phyloP scores from a whole-genome alignment of 1,140 invertebrate genomes.

The Hyphantria cunea region DNA sequence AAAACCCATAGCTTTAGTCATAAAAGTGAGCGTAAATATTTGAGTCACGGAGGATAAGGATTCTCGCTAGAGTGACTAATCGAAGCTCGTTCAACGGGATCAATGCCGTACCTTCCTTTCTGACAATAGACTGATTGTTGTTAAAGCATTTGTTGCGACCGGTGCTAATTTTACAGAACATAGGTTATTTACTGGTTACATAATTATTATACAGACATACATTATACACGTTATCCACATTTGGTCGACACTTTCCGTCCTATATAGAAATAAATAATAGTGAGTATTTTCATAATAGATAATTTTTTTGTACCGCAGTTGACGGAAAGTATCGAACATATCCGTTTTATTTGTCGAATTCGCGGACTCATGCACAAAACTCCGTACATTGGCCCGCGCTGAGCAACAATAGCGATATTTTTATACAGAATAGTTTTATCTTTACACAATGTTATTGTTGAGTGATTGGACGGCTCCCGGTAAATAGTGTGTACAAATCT shows the following conservation, averaged over 20 bases:
- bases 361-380: constrained; percentile 24
- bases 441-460: constrained; percentile 79
- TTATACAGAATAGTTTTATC: constrained; percentile 81
- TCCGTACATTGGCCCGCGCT: constrained; percentile 45
- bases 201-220: constrained; percentile 66
- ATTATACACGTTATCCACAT: constrained; percentile 68
- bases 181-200: constrained; percentile 81
- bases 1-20: constrained; percentile 27
- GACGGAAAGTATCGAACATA: constrained; percentile 47
- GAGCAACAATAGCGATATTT: constrained; percentile 77
- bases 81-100: constrained; percentile 58
- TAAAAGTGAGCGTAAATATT: constrained; percentile 2
- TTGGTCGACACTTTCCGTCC: constrained; percentile 49
- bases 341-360: constrained; percentile 68
- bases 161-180: constrained; percentile 77
- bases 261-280: constrained; percentile 44
- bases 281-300: constrained; percentile 75
- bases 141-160: constrained; percentile 80
- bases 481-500: constrained; percentile 75
- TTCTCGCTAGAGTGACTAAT: constrained; percentile 42
- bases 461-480: constrained; percentile 78
- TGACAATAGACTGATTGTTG: constrained; percentile 81
- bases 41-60: constrained; percentile 33
- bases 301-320: constrained; percentile 66
- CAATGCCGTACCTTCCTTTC: constrained; percentile 71